Base-by-base conservation (phyloP, 2,888 invertebrate species). In the Microctonus brassicae region DNA sequence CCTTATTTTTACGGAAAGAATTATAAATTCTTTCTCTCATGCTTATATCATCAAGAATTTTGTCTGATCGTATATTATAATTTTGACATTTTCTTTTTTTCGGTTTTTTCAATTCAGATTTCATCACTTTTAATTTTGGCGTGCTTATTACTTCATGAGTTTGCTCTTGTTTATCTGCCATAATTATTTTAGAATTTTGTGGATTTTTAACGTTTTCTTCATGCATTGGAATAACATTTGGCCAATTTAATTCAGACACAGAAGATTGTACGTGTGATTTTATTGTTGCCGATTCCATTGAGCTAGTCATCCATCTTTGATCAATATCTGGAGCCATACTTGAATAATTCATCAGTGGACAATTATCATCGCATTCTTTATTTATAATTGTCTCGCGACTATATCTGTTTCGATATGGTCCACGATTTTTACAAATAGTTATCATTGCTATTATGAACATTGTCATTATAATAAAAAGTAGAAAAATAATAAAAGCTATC, bases 401-500 rank as follows among this genome's bases (percentile, higher is more conserved):
- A 52, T 34, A 4, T 6, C 34, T 55, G 0, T n/a, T n/a, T 73
- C 11, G 13, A 17, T 58, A n/a, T n/a, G n/a, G n/a, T 5, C 63
- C 66, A 17, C 70, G 72, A 65, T 74, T 76, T 58, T 74, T 78
- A 61, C 71, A 76, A 0, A 77, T 34, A 3, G 74, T 73, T 33
- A 77, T 75, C 13, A 76, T 10, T 4, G 73, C 73, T 34, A 73
- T 76, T 11, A 69, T 60, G 36, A 76, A 68, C 24, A 76, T 74
- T 0, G 69, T 70, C 13, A 73, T 64, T 9, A 64, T 34, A 63
- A 78, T 65, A 10, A 78, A 26, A n/a, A 65, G 73, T 11, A 77
- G 64, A 13, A 78, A 62, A 17, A 70, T 64, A 33, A 73, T 60
- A 53, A 78, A 75, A 11, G 74, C 75, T 55, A 74, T 76, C 78